phyloP scores from a whole-genome alignment of 2,888 invertebrate genomes.

The Esperia sulphurella region DNA sequence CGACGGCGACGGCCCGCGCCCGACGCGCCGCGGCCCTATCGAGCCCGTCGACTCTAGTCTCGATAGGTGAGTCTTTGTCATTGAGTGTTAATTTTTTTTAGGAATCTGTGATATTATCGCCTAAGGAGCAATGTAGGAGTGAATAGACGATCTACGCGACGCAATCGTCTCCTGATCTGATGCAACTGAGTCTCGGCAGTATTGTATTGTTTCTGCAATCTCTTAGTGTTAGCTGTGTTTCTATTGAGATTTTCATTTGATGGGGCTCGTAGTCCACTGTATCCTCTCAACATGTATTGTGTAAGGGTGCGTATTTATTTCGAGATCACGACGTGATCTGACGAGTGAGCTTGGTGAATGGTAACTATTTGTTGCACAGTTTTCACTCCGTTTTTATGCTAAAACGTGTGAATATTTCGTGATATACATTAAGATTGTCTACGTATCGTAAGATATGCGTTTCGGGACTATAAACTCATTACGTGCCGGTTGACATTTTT shows the following conservation, averaged over 20 bases:
- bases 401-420: conserved; percentile 16
- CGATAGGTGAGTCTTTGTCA: conserved; percentile 24
- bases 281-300: neutral
- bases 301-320: neutral
- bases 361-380: conserved; percentile 1
- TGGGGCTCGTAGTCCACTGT: neutral
- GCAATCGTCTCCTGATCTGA: conserved; percentile 11
- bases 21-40: conserved; percentile 11
- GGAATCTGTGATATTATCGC: conserved; percentile 76
- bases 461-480: conserved; percentile 25
- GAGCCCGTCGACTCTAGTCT: conserved; percentile 9
- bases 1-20: conserved; percentile 2
- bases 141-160: conserved; percentile 7
- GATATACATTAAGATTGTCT: conserved; percentile 23
- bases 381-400: conserved; percentile 15
- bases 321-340: neutral
- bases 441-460: conserved; percentile 21
- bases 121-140: conserved; percentile 48
- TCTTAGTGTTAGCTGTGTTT: conserved; percentile 39
- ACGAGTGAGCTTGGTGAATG: neutral
- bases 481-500: conserved; percentile 1
- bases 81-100: conserved; percentile 46
- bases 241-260: conserved; percentile 3
- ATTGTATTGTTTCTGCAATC: conserved; percentile 34
- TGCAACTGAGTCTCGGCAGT: conserved; percentile 14